These are phyloP conservation scores for Brachionus asplanchnoidis DNA, from an alignment of 1,140 invertebrate genomes.

Conservation along the genomic window DNA sequence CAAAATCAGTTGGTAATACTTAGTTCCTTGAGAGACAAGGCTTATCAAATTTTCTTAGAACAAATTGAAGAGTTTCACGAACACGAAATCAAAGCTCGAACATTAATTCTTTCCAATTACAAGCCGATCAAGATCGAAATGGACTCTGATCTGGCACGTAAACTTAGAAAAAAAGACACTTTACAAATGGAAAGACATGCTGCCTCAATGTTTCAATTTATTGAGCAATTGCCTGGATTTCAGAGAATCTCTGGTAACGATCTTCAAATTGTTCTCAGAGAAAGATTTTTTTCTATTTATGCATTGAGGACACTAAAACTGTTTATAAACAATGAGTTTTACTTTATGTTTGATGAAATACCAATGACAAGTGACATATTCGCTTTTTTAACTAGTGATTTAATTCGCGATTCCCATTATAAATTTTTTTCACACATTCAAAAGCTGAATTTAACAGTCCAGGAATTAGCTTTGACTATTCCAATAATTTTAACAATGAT, in stretches of 20 bases:
- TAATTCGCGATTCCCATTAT: background rate
- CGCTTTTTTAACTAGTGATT: background rate
- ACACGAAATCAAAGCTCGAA: background rate
- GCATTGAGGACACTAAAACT: background rate
- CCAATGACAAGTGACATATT: background rate
- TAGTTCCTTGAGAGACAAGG: background rate
- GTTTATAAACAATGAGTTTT: conserved; percentile 13
- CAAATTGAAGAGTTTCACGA: background rate
- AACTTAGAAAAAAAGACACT: background rate
- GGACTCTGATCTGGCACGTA: no score
- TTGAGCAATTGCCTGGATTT: background rate
- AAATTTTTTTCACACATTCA: background rate
- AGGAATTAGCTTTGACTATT: background rate
- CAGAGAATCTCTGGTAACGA: background rate
- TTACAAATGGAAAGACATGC: background rate
- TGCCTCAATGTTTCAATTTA: background rate
- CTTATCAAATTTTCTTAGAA: conserved; percentile 3
- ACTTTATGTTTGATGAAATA: background rate
- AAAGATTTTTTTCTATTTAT: background rate
- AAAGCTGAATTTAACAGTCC: background rate
- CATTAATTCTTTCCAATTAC: background rate
- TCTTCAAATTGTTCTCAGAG: background rate
- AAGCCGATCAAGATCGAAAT: background rate
- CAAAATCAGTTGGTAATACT: background rate
- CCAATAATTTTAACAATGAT: background rate